These are phyloP conservation scores for Anticlea derivata DNA, from an alignment of 2,888 invertebrate genomes.

Conservation along the genomic window DNA sequence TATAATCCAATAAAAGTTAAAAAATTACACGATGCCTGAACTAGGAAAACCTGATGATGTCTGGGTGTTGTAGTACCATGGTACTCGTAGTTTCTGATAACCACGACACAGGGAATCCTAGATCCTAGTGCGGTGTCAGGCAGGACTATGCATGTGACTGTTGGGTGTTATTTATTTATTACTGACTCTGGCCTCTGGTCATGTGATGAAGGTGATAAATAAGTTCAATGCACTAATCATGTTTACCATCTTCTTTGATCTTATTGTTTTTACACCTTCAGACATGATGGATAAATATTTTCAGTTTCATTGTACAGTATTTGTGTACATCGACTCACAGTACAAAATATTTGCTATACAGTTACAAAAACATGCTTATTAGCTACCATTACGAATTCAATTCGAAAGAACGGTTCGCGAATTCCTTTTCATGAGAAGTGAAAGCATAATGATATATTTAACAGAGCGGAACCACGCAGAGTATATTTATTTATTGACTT, in stretches of 20 bases:
- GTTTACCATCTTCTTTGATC: not conserved
- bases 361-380: slow-evolving; percentile 51
- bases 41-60: too few species aligned
- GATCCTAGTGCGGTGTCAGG: too few species aligned
- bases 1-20: too few species aligned
- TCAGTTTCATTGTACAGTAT: slow-evolving; percentile 12
- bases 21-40: too few species aligned
- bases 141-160: too few species aligned
- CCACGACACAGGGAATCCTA: too few species aligned
- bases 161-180: too few species aligned
- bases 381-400: slow-evolving; percentile 22
- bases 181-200: too few species aligned
- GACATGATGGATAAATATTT: slow-evolving; percentile 11
- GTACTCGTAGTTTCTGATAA: too few species aligned
- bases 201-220: too few species aligned
- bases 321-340: slow-evolving; percentile 20
- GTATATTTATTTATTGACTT: slow-evolving; percentile 33
- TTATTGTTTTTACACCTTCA: not conserved
- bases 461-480: slow-evolving; percentile 62
- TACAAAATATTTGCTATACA: slow-evolving; percentile 36
- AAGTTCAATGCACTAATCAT: not conserved
- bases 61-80: too few species aligned
- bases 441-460: slow-evolving; percentile 71
- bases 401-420: slow-evolving; percentile 50
- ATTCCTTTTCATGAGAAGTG: slow-evolving; percentile 68